Evolutionary conservation across 2,113 vertebrate genomes (phyloP).

Genomic region (Tychaedon coryphoeus): DNA sequence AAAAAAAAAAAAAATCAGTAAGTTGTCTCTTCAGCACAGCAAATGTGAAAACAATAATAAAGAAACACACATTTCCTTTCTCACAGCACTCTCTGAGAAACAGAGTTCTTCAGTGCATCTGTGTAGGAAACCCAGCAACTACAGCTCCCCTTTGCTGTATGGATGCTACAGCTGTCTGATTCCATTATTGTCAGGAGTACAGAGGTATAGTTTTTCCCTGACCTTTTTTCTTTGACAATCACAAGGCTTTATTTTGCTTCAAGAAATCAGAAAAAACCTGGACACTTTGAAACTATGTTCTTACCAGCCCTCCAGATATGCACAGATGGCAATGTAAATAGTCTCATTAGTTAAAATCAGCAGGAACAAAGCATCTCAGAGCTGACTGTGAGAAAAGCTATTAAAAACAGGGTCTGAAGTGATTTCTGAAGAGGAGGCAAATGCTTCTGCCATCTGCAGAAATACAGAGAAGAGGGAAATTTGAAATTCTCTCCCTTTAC

Average conservation of each 20-base stretch:
- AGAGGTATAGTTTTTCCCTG: background rate
- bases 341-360: conserved; percentile 20
- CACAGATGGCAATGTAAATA: background rate
- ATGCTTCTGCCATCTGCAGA: conserved; percentile 10
- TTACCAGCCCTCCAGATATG: background rate
- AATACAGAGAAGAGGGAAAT: conserved; percentile 43
- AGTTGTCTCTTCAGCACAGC: background rate
- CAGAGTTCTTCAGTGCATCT: background rate
- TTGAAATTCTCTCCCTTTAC: conserved; percentile 1
- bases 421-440: conserved; percentile 2
- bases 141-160: background rate
- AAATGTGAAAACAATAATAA: background rate
- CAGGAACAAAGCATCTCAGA: background rate
- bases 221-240: background rate
- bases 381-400: background rate
- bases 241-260: background rate
- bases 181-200: background rate
- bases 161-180: background rate
- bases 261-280: background rate
- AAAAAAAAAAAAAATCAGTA: background rate
- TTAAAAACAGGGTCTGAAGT: background rate
- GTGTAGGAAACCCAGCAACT: background rate
- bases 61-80: background rate
- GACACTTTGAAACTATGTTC: background rate
- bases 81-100: background rate